phyloP scores from a whole-genome alignment of 2,113 vertebrate genomes.

The Tupaia tana region DNA sequence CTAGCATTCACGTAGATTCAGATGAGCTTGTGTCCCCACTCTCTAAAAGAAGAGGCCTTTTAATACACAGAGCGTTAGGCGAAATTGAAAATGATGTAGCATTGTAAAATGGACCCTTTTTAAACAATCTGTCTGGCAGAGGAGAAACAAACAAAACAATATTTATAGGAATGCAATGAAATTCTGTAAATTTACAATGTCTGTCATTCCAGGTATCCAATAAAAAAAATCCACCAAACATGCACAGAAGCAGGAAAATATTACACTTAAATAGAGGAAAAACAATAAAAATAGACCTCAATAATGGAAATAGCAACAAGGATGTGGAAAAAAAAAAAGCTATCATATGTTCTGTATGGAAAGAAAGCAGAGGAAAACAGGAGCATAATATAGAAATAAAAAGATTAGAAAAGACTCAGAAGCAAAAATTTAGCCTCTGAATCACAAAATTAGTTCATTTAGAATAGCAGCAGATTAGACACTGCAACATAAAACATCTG shows the following conservation, averaged over 20 bases:
- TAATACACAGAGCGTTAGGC: not conserved
- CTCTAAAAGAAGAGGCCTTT: not conserved
- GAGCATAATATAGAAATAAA: not conserved
- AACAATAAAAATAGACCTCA: not conserved
- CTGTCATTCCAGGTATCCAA: not conserved
- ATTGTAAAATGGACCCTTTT: not conserved
- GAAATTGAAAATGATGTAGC: not conserved
- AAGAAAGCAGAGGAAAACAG: not conserved
- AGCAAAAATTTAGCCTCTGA: not conserved
- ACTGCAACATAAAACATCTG: not conserved
- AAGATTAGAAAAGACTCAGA: not conserved
- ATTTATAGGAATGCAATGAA: not conserved
- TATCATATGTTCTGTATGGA: not conserved
- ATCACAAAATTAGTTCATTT: not conserved
- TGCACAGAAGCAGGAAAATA: not conserved
- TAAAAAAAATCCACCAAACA: not conserved
- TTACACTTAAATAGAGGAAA: not conserved
- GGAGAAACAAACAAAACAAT: not conserved
- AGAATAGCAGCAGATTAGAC: not conserved
- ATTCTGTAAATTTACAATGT: not conserved
- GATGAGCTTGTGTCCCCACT: not conserved
- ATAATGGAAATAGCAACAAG: not conserved
- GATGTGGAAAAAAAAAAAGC: not conserved
- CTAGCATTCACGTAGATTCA: not conserved
- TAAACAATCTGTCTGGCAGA: not conserved